Evolutionary conservation across 2,888 invertebrate genomes (phyloP), one percentile per base, ranked within the genome.

Genomic region (Drosophila macrospina): DNA sequence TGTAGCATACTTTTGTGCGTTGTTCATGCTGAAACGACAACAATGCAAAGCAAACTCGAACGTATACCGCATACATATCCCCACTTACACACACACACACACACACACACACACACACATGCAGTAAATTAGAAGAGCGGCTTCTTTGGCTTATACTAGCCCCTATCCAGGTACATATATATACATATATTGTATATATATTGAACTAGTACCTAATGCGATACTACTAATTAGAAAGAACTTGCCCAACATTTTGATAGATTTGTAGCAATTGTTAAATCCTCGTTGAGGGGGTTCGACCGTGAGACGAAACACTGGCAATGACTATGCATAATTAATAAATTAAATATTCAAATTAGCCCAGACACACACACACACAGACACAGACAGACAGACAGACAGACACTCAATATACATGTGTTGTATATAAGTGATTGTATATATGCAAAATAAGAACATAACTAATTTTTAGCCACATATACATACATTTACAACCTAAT

Each of bases 1-100:
- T 42, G 66, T 69, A 76, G 84, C 69, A 67, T 72, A 65, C 77
- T 72, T 80, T 88, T 83, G 69, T 69, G 81, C 88, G 86, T 54
- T 74, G 42, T 28, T 41, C 16, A 24, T 15, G 45, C 69, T 68
- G 42, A 50, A 48, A 30, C 5, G 11, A n/a, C 7, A 15, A 39
- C 44, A 79, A 50, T 16, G 73, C 69, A 72, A 65, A 56, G 54
- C 62, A 84, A 84, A 80, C 69, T 74, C 39, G 66, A 78, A 67
- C 78, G 73, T 73, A 71, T 80, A 70, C 42, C 48, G 56, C 81
- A 78, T 71, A 78, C 80, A 80, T 73, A 80, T 77, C 78, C 60
- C n/a, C n/a, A n/a, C n/a, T n/a, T n/a, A 61, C 61, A 79, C 52
- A 57, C 45, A 37, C 11, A 24, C 7, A 34, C 26, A 48, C 26